Conservation (phyloP, 1,140 invertebrate genomes). For the Pseudomyrmex sp. region DNA sequence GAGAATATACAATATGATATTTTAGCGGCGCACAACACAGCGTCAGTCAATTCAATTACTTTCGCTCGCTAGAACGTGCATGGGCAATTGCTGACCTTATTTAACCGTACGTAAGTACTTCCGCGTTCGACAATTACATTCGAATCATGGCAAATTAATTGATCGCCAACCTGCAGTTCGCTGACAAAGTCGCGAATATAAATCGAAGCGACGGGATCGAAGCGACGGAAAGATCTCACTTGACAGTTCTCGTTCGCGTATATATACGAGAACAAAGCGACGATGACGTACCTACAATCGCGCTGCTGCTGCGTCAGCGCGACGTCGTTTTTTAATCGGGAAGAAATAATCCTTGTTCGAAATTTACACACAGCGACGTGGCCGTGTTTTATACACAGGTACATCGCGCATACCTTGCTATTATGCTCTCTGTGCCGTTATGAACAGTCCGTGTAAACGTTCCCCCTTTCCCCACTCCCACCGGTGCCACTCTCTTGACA, state of each 20-base stretch:
- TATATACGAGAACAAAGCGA: background rate
- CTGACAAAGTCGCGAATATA: slow-evolving; percentile 46
- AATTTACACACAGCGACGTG: slow-evolving; percentile 53
- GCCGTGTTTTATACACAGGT: background rate
- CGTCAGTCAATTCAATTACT: slow-evolving; percentile 40
- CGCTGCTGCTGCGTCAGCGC: background rate
- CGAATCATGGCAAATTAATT: slow-evolving; percentile 53
- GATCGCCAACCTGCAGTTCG: background rate
- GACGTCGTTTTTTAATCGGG: background rate
- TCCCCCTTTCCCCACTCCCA: background rate
- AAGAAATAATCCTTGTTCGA: slow-evolving; percentile 43
- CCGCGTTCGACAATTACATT: slow-evolving; percentile 38
- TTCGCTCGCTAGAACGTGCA: background rate
- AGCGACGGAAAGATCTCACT: slow-evolving; percentile 12
- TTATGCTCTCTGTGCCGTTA: slow-evolving; percentile 56
- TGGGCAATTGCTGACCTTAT: slow-evolving; percentile 33
- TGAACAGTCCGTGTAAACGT: slow-evolving; percentile 68
- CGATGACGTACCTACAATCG: background rate
- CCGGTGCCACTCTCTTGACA: slow-evolving; percentile 14
- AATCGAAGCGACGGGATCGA: slow-evolving; percentile 18
- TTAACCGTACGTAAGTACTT: slow-evolving; percentile 31
- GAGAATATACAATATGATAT: background rate
- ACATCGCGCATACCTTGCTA: slow-evolving; percentile 16
- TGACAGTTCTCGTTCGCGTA: slow-evolving; percentile 4
- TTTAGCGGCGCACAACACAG: slow-evolving; percentile 19